These are phyloP conservation scores for Drosophila dives DNA, from an alignment of 2,888 invertebrate species.

Conservation along the genomic window DNA sequence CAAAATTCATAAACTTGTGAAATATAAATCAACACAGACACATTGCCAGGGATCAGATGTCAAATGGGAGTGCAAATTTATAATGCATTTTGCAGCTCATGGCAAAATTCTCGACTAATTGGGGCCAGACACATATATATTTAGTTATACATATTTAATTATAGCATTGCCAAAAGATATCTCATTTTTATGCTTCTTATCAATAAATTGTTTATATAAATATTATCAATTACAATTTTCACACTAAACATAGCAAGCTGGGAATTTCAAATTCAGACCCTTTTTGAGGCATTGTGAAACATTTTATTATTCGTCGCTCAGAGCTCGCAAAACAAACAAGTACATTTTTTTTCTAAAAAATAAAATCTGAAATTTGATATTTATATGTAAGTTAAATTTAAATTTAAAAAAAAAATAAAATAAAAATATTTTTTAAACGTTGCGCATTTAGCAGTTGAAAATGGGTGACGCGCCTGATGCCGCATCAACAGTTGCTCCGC, in stretches of 20 bases:
- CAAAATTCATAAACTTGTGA: slow-evolving; percentile 61
- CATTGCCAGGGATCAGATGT: slow-evolving; percentile 11
- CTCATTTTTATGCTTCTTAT: neutral
- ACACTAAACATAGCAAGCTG: slow-evolving; percentile 11
- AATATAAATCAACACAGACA: slow-evolving; percentile 47
- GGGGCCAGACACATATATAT: neutral
- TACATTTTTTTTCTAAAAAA: slow-evolving; percentile 1
- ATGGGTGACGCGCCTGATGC: neutral
- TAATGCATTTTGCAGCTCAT: neutral
- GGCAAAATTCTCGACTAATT: slow-evolving; percentile 4
- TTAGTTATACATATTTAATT: neutral
- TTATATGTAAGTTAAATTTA: neutral
- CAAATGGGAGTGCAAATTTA: slow-evolving; percentile 3
- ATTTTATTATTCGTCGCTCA: slow-evolving; percentile 2
- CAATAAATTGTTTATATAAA: neutral
- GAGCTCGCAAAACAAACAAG: slow-evolving; percentile 13
- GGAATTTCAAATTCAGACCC: neutral
- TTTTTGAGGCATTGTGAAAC: no score
- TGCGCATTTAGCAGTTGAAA: neutral
- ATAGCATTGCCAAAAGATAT: neutral
- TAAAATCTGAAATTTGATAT: neutral
- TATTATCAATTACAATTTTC: neutral
- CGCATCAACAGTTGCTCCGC: neutral
- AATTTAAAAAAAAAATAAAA: neutral
- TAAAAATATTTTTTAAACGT: neutral